phyloP scores from a whole-genome alignment of 2,888 invertebrate genomes.

The Steinernema hermaphroditum region DNA sequence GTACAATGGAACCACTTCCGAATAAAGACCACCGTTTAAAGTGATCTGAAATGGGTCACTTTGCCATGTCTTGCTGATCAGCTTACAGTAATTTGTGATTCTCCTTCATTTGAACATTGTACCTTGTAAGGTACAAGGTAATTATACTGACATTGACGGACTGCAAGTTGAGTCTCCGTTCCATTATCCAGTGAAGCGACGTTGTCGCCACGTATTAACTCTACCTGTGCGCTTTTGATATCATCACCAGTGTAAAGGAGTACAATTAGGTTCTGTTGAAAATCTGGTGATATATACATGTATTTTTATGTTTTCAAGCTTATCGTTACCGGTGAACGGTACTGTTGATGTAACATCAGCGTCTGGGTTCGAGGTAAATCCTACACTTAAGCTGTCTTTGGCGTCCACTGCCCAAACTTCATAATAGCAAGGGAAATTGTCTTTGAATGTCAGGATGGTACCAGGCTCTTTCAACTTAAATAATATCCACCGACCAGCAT shows the following conservation, averaged over 20 bases:
- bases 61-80: neutral
- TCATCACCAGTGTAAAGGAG: too few relatives aligned
- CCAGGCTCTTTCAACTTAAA: neutral
- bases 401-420: slow-evolving; percentile 10
- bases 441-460: neutral
- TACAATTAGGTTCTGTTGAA: too few relatives aligned
- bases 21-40: neutral
- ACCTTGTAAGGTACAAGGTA: neutral
- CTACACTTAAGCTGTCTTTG: neutral
- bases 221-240: too few relatives aligned
- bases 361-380: slow-evolving; percentile 1
- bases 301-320: too few relatives aligned
- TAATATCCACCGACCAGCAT: slow-evolving; percentile 12
- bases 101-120: neutral
- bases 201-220: neutral
- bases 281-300: too few relatives aligned
- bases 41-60: neutral
- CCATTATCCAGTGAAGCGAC: neutral
- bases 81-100: neutral
- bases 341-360: slow-evolving; percentile 14
- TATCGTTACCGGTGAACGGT: neutral
- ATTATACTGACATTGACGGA: slow-evolving; percentile 2
- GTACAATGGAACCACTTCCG: slow-evolving; percentile 8
- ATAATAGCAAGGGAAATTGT: neutral
- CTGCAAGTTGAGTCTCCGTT: neutral